Evolutionary conservation across 2,888 invertebrate species (phyloP), one percentile per base, ranked within the genome.

Genomic region (Napeogenes sylphis): DNA sequence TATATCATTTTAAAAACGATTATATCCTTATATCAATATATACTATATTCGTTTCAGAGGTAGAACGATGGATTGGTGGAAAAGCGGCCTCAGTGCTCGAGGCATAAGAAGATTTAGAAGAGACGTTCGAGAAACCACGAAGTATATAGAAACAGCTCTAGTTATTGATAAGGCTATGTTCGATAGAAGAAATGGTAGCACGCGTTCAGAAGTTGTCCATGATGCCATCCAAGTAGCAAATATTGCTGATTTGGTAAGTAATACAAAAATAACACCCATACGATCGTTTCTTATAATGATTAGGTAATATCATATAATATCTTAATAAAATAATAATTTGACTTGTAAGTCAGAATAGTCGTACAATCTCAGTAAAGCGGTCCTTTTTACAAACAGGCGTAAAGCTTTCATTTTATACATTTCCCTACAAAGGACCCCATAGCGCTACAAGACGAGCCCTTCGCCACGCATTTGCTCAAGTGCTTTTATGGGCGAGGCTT

Each of bases 161-260:
- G 95, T 99, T 71, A 95, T 98, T 75, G 99, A 99, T 92, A 97
- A 97, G 87, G 96, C 97, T 56, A 98, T 99, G 97, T 98, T 98
- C 84, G 97, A 97, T 77, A 95, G 95, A 78, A 92, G 98, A 65
- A 97, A 97, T 84, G 96, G 97, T 68, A 97, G 96, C 85, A 96
- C 96, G 59, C 90, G 97, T 69, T 93, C 95, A 14, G 95, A 97
- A 82, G 96, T 97, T 71, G 95, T 98, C 74, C 96, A 98, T 83
- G 98, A 99, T 85, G 97, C 98, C 70, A 96, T 98, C 83, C 97
- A 98, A 92, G 97, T 98, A 73, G 97, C 98, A 72, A 99, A 99
- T 89, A 98, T 99, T 82, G 98, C 98, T 66, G 99, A 99, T 92
- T 91, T 98, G 94, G 98, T 98, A 80, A 94, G 95, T 92, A 13